Base-by-base conservation (phyloP, 2,797 vertebrate genomes). In the Myioborus miniatus region DNA sequence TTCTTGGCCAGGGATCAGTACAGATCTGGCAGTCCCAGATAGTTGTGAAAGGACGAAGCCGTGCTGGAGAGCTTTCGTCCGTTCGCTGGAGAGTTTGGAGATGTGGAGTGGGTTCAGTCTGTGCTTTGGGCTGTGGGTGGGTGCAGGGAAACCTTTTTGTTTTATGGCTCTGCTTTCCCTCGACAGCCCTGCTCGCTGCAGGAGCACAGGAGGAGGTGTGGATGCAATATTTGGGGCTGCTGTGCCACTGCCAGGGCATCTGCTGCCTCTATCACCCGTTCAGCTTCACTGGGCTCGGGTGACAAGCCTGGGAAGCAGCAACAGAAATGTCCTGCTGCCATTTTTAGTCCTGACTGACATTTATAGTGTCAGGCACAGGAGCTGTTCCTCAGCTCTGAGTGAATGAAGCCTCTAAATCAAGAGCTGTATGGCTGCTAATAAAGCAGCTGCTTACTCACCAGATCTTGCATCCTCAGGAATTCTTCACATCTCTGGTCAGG, bases 391-490 rank as follows among this genome's bases (percentile, higher is more conserved):
- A n/a, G 62, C 47, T 63, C 58, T 21, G 47, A n/a, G 62, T 81
- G 74, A 94, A 83, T 53, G 92, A 88, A 87, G 60, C 43, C 69
- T 93, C 63, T 96, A 86, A 94, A 94, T 93, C 87, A 70, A 63
- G 82, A 86, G 43, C 46, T 58, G 12, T 76, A 32, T 4, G 7
- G 47, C 74, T 70, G 79, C 87, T 95, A 69, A 63, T 83, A 89
- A 72, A 92, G 52, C 50, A 83, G 55, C 65, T 86, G 82, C 82
- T 90, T 93, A 43, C 63, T 95, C 91, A 70, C 70, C 4, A 1
- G 23, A 56, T 79, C 82, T 63, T 4, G 2, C 50, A 30, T 89
- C 11, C 39, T 72, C 0, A 0, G 29, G 32, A 72, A 65, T 88
- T 85, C 65, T 89, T 93, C 62, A 41, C 58, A 3, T 47, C 37